Evolutionary conservation across 2,888 invertebrate genomes (phyloP).

Genomic region (Anorthoa munda): DNA sequence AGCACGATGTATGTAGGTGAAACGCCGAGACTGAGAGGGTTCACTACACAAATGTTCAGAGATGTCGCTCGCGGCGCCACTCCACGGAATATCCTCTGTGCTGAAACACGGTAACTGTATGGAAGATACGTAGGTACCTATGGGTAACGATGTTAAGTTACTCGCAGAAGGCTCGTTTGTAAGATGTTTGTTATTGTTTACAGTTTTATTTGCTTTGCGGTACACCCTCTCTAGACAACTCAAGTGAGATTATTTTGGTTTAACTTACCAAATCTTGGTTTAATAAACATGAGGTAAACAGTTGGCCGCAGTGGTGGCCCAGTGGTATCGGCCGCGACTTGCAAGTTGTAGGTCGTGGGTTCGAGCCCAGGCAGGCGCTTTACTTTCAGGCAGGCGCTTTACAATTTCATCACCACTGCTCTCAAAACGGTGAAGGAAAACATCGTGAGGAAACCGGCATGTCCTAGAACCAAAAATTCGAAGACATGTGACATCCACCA

Average conservation of each 20-base stretch:
- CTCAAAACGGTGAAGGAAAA: too few species aligned
- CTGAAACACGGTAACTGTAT: slow-evolving; percentile 43
- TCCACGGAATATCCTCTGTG: slow-evolving; percentile 72
- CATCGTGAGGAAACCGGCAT: too few species aligned
- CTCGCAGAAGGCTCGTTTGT: slow-evolving; percentile 8
- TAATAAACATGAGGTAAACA: too few species aligned
- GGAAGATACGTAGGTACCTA: slow-evolving; percentile 27
- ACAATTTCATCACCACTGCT: too few species aligned
- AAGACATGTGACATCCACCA: too few species aligned
- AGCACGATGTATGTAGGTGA: slow-evolving; percentile 77
- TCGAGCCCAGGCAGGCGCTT: too few species aligned
- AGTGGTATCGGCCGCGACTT: too few species aligned
- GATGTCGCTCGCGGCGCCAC: slow-evolving; percentile 75
- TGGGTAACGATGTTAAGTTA: slow-evolving; percentile 9
- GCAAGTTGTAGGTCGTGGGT: too few species aligned
- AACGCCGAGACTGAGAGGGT: slow-evolving; percentile 71
- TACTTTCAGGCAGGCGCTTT: too few species aligned
- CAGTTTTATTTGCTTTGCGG: neutral
- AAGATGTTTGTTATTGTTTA: slow-evolving; percentile 1
- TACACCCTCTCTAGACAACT: neutral
- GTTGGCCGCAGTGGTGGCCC: too few species aligned
- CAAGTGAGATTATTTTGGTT: neutral
- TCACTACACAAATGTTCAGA: slow-evolving; percentile 77
- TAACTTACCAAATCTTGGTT: neutral
- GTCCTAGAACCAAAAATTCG: too few species aligned